Base-by-base conservation (phyloP, 2,888 invertebrate genomes). In the Marasmarcha lunaedactyla region DNA sequence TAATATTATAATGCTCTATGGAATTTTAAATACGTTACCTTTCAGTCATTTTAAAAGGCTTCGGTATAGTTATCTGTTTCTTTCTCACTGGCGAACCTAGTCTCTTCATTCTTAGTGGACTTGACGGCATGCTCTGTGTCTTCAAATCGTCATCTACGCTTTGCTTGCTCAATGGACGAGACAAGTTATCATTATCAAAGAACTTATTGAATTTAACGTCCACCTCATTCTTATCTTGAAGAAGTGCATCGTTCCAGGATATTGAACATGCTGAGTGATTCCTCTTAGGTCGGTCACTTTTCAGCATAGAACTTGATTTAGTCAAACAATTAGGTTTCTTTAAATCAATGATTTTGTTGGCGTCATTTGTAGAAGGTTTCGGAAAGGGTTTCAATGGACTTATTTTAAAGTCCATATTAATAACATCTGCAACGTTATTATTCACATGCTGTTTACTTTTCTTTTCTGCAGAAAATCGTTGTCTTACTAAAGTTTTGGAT, bases 31-130 rank as follows among this genome's bases (percentile, higher is more conserved):
- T n/a, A n/a, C n/a, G n/a, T 53, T 70, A 90, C 90, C 89, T 87
- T 49, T 88, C 81, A 1, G 89, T 89, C 85, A 90, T 89, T 64
- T 87, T 86, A 59, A 90, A 90, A 1, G 90, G 89, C 58, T 88
- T 88, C 0, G 90, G 88, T 41, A 89, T 74, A 0, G 90, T 90
- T 13, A 87, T 59, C 44, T 61, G 65, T 51, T 67, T 74, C 37
- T 68, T 61, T 25, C 64, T 51, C 30, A 49, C 40, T 7, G 68
- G 66, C 1, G 72, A 69, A 33, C 50, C 52, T 20, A 56, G 51
- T 15, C 64, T 59, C 54, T 73, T 84, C 9, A 60, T 58, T 49
- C 84, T 70, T 25, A 74, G 45, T 20, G 88, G 88, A 58, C 87
- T 88, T 34, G 81, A 83, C 1, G 88, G 88, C 62, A 86, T 85